phyloP scores from a whole-genome alignment of 2,888 invertebrate genomes.

The Drosophila atroscutellata region DNA sequence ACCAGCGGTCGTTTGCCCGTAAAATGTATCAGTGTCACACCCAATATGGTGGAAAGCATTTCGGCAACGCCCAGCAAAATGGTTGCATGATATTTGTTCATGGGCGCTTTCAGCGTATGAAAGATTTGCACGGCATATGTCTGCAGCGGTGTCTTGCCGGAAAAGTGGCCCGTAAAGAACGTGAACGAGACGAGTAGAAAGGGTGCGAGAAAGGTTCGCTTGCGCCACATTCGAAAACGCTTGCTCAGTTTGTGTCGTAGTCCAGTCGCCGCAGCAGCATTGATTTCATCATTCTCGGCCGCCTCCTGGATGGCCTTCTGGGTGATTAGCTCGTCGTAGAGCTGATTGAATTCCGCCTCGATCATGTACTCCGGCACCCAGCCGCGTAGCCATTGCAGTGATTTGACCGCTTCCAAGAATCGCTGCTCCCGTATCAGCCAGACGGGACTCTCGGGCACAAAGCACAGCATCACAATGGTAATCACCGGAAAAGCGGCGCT shows the following conservation, averaged over 20 bases:
- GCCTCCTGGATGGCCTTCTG: slow-evolving; percentile 78
- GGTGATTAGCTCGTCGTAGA: slow-evolving; percentile 82
- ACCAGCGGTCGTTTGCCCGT: slow-evolving; percentile 90
- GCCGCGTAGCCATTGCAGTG: slow-evolving; percentile 92
- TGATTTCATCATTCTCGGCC: slow-evolving; percentile 48
- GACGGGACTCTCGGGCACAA: slow-evolving; percentile 93
- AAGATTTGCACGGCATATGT: slow-evolving; percentile 92
- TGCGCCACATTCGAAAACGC: slow-evolving; percentile 85
- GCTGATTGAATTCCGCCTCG: slow-evolving; percentile 85
- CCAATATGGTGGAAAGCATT: slow-evolving; percentile 88
- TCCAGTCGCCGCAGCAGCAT: slow-evolving; percentile 22
- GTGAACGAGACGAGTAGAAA: slow-evolving; percentile 88
- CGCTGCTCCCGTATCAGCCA: slow-evolving; percentile 91
- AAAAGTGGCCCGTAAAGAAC: slow-evolving; percentile 91
- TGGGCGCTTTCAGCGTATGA: slow-evolving; percentile 89
- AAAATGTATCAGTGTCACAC: slow-evolving; percentile 89
- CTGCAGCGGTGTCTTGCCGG: slow-evolving; percentile 90
- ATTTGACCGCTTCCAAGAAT: slow-evolving; percentile 88
- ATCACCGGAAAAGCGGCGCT: slow-evolving; percentile 88
- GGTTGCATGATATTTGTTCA: slow-evolving; percentile 91
- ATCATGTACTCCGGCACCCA: slow-evolving; percentile 89
- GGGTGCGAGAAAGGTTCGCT: slow-evolving; percentile 89
- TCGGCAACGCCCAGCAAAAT: slow-evolving; percentile 90
- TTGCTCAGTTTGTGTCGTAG: slow-evolving; percentile 52
- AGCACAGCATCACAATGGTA: slow-evolving; percentile 88